Percentiles rank a stretch among this genome's conserved stretches.
phyloP scores from a whole-genome alignment of 2,797 vertebrate genomes.

The Hozukius guyotensis region DNA sequence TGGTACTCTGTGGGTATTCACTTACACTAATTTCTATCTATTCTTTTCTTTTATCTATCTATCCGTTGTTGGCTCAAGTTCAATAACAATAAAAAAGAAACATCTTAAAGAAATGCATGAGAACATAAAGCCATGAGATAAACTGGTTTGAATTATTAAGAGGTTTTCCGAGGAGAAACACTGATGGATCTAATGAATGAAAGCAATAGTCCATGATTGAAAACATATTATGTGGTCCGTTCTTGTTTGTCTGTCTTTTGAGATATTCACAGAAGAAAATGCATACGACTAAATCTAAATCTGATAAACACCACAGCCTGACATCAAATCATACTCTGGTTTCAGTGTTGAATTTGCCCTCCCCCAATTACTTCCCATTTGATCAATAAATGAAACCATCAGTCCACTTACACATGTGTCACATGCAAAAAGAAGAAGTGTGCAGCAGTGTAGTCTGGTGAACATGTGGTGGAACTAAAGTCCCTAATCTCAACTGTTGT shows the following conservation, averaged over 20 bases:
- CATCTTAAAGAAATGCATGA: neutral
- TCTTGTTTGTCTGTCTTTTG: neutral
- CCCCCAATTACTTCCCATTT: neutral
- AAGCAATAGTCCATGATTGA: neutral
- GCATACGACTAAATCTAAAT: neutral
- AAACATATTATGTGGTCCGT: neutral
- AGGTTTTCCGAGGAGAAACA: neutral
- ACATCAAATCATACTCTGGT: neutral
- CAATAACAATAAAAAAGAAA: neutral
- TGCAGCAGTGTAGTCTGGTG: constrained; percentile 7
- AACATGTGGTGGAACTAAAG: constrained; percentile 34
- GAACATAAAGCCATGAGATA: neutral
- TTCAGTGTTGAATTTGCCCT: neutral
- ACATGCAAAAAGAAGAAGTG: neutral
- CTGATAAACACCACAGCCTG: neutral
- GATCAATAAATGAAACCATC: constrained; percentile 16
- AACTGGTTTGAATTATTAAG: neutral
- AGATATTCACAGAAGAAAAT: neutral
- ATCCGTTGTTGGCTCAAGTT: neutral
- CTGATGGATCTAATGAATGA: neutral
- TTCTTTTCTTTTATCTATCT: neutral
- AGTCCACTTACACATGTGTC: neutral
- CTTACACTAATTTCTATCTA: neutral
- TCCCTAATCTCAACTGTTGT: constrained; percentile 40
- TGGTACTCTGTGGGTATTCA: neutral